Percentiles rank a stretch among this genome's conserved stretches.
Evolutionary conservation across 2,113 vertebrate genomes (phyloP).

Genomic region (Rhabdomys dilectus): DNA sequence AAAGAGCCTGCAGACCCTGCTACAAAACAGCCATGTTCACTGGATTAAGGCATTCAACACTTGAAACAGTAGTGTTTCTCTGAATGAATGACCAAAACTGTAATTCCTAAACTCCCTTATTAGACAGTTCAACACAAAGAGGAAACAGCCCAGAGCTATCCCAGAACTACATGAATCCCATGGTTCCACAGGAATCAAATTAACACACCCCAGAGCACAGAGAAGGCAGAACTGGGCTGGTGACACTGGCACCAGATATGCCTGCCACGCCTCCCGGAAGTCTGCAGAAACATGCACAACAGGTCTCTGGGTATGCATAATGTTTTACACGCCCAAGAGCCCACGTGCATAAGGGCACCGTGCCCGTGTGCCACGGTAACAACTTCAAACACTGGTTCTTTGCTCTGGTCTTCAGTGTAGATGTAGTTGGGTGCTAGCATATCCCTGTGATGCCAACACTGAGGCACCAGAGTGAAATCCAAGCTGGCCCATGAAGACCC

Average conservation of each 20-base stretch:
- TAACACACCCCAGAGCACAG: neutral
- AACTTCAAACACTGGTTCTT: neutral
- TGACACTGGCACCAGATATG: neutral
- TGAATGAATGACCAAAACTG: neutral
- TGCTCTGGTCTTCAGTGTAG: neutral
- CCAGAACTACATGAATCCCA: neutral
- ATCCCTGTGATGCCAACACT: neutral
- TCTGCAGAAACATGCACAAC: neutral
- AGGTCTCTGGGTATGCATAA: neutral
- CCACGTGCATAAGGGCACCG: neutral
- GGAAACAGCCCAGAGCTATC: neutral
- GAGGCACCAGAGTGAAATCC: neutral
- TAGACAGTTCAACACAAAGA: slow-evolving; percentile 7
- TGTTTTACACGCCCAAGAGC: neutral
- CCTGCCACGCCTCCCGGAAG: neutral
- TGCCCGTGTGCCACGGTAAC: neutral
- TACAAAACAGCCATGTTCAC: neutral
- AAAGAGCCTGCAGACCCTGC: neutral
- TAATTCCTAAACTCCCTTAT: slow-evolving; percentile 15
- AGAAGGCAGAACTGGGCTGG: neutral
- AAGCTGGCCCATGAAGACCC: neutral
- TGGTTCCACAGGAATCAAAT: neutral
- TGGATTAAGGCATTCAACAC: neutral
- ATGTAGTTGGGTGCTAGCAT: too few species aligned
- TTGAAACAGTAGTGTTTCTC: neutral